Evolutionary conservation across 2,888 invertebrate genomes (phyloP), one percentile per base, ranked within the genome.

Genomic region (Nymphalis urticae): DNA sequence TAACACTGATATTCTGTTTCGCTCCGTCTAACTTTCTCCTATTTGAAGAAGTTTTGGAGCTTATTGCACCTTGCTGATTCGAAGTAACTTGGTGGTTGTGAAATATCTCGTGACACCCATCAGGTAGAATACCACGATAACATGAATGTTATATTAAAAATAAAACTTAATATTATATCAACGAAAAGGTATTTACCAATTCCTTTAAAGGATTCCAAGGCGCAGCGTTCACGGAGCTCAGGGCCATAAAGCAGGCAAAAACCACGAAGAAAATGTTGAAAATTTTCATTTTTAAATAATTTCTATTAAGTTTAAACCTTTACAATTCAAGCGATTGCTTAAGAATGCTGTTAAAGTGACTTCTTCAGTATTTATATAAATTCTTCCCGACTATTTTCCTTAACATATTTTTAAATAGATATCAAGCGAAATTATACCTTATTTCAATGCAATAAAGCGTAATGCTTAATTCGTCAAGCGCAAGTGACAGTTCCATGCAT

Each of bases 181-280:
- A 48, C 32, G 2, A 16, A 51, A 51, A 61, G 59, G 66, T 53
- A 82, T 82, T 84, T 77, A 86, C 85, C 71, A 85, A 71, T 80
- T 83, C 85, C 72, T 85, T 86, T 47, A 85, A 85, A 0, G 82
- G 72, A 48, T 82, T 84, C 83, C 84, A 86, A 47, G 84, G 82
- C 5, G 82, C 80, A 0, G 81, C 80, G 3, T 72, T 72, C 4
- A 81, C 82, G 0, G 77, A 66, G 8, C 76, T 75, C 47, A 85
- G 42, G 21, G 82, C 80, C 69, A 80, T 70, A n/a, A 84, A 71
- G 69, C 78, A 80, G 24, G 82, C 81, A 72, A 85, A 82, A 2
- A 85, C 73, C 47, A 83, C 81, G 58, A 83, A 80, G 42, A 87
- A 74, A 24, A 85, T 74, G 51, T 76, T 82, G 0, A 73, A 69